Base-by-base conservation (phyloP, 1,140 invertebrate species). In the Leguminivora glycinivorella region DNA sequence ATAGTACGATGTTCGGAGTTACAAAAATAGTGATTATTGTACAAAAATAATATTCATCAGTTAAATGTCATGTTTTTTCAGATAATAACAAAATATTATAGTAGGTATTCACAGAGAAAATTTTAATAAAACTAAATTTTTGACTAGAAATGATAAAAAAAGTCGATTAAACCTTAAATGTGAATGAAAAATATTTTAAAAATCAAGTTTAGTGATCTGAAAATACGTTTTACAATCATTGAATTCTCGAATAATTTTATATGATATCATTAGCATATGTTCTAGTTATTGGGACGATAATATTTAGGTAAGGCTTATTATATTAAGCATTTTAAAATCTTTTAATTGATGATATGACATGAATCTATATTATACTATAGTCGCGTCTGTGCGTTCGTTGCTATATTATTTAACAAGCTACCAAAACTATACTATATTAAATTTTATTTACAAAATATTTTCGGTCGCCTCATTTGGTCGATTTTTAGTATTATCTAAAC, bases 1-100 rank as follows among this genome's bases (percentile, higher is more conserved):
- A 40, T 40, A 40, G 38, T 43, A 63, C 58, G 26, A n/a, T 10
- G n/a, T 34, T 31, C 6, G 14, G 7, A 31, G 26, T n/a, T 63
- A 63, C 7, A 63, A 63, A 63, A 63, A 63, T 63, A 63, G 58
- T 63, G 26, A 63, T 31, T 29, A 17, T 1, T n/a, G 7, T 63
- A 63, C 29, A 63, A 63, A 63, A 63, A 63, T 63, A 63, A 63
- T 17, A 9, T 14, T 34, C 29, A 14, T 17, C 26, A 63, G 58
- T 63, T 63, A 22, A 52, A 29, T 26, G 14, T 17, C 56, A 58
- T 58, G n/a, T 58, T n/a, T 26, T 58, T n/a, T 10, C 7, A 58
- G 5, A 52, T 19, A 22, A 9, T 22, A 26, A 26, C 56, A 26
- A 60, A 58, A 26, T 60, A 26, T 26, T 60, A 14, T 56, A 56